Evolutionary conservation across 2,888 invertebrate species (phyloP).

Genomic region (Diabrotica balteata): DNA sequence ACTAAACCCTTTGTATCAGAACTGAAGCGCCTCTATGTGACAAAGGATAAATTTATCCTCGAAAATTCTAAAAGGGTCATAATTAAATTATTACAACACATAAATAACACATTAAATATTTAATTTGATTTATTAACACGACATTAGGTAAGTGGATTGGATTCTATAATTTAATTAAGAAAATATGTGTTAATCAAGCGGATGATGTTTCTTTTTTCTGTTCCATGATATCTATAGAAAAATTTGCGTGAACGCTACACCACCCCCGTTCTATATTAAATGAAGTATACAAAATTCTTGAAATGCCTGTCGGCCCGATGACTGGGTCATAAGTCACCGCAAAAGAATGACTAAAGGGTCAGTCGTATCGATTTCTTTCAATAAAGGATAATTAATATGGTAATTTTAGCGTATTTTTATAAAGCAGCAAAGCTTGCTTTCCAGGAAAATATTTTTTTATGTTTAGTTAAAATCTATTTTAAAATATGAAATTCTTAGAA

Average conservation of each 20-base stretch:
- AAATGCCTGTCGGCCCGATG: not conserved
- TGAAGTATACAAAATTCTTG: not conserved
- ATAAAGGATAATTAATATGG: too few species aligned
- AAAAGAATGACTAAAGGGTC: too few species aligned
- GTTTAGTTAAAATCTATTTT: too few species aligned
- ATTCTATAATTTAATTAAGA: conserved; percentile 43
- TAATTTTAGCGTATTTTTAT: too few species aligned
- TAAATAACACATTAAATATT: conserved; percentile 41
- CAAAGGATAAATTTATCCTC: not conserved
- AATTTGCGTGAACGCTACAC: not conserved
- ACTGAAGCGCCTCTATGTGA: too few species aligned
- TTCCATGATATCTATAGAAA: conserved; percentile 18
- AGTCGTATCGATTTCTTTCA: too few species aligned
- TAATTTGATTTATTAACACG: conserved; percentile 43
- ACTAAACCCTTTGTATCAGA: too few species aligned
- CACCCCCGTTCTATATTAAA: not conserved
- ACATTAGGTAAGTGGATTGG: conserved; percentile 43
- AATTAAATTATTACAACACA: conserved; percentile 41
- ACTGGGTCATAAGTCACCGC: not conserved
- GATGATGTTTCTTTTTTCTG: conserved; percentile 16
- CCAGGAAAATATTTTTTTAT: too few species aligned
- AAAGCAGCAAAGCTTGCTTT: too few species aligned
- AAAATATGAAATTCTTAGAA: too few species aligned
- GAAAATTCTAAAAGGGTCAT: conserved; percentile 17
- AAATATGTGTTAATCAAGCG: conserved; percentile 29